Evolutionary conservation across 1,140 invertebrate genomes (phyloP).

Genomic region (Tribolium castaneum): DNA sequence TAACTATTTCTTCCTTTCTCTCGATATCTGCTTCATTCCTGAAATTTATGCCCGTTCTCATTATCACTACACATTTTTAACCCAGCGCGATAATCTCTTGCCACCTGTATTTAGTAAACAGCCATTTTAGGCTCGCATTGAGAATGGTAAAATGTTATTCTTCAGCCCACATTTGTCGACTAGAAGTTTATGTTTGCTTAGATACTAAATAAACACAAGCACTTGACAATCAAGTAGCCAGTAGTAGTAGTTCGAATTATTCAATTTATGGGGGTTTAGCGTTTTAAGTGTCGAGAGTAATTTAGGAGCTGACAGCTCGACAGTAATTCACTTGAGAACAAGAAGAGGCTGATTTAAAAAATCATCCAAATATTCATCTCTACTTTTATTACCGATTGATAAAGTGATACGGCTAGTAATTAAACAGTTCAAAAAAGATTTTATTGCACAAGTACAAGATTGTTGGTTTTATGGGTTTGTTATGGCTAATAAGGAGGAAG

Average conservation of each 20-base stretch:
- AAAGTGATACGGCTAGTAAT: background rate
- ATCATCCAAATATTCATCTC: background rate
- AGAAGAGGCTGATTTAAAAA: background rate
- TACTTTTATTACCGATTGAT: constrained; percentile 1
- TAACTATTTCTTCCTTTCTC: constrained; percentile 34
- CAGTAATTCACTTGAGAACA: background rate
- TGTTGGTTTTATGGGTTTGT: background rate
- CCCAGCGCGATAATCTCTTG: background rate
- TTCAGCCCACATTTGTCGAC: background rate
- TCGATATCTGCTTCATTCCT: background rate
- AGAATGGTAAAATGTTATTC: constrained; percentile 6
- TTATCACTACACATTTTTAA: constrained; percentile 4
- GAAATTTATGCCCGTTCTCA: constrained; percentile 7
- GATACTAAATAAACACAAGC: constrained; percentile 20
- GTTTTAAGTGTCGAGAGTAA: background rate
- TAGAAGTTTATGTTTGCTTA: constrained; percentile 26
- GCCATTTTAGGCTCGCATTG: background rate
- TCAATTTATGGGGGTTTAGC: constrained; percentile 7
- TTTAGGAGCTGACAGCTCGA: background rate
- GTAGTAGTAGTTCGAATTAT: constrained; percentile 17
- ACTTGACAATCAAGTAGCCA: constrained; percentile 16
- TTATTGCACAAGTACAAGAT: background rate
- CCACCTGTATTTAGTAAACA: background rate
- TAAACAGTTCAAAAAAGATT: background rate
- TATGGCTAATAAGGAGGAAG: background rate